Percentiles rank a stretch among this genome's conserved stretches.
Evolutionary conservation across 1,140 invertebrate genomes (phyloP).

Genomic region (Matsumurasca onukii): DNA sequence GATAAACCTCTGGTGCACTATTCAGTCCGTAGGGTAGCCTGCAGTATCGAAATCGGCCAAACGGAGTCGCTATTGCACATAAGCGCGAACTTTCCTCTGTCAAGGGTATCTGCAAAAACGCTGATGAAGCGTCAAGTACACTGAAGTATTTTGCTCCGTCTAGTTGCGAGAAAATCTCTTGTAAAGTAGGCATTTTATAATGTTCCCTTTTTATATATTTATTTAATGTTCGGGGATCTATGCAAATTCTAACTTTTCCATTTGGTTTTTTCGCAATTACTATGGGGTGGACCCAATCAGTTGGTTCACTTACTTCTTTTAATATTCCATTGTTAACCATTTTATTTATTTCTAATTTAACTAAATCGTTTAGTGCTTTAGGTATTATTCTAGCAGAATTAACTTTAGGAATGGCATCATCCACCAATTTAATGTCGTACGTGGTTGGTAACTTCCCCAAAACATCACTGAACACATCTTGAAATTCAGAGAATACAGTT

Average conservation of each 20-base stretch:
- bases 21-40: not conserved
- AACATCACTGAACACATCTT: too few relatives aligned
- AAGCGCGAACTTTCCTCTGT: not conserved
- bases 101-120: not conserved
- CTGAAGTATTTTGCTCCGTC: not conserved
- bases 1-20: too few relatives aligned
- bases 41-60: not conserved
- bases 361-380: too few relatives aligned
- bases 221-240: too few relatives aligned
- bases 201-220: not conserved
- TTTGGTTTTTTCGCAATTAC: not conserved
- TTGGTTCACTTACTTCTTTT: too few relatives aligned
- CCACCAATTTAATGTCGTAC: not conserved
- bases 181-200: not conserved
- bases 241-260: not conserved
- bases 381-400: not conserved
- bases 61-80: not conserved
- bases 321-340: too few relatives aligned
- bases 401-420: not conserved
- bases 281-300: too few relatives aligned
- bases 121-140: not conserved
- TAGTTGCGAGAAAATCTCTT: not conserved
- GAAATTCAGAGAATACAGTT: not conserved
- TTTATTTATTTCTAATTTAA: too few relatives aligned
- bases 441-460: not conserved